Base-by-base conservation (phyloP, 2,113 vertebrate genomes). In the Terrapene triunguis region DNA sequence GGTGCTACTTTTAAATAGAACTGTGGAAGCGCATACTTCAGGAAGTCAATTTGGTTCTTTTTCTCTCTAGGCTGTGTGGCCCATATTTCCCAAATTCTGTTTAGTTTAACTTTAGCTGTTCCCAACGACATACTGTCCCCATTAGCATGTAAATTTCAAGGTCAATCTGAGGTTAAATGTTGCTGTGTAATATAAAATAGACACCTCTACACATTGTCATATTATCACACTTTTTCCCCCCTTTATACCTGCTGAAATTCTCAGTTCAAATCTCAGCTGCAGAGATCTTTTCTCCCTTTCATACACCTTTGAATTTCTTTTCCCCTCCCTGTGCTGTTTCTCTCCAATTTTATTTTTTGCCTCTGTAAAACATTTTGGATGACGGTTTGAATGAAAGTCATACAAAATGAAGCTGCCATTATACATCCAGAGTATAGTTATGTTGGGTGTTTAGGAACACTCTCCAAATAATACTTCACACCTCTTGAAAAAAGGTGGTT, bases 41-140 rank as follows among this genome's bases (percentile, higher is more conserved):
- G 57, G 29, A 81, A 95, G 84, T 47, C 93, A 96, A 81, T 95
- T 85, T 88, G 83, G 79, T 96, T 92, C 90, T 89, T 93, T 95
- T 65, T 95, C 95, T 44, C 95, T 93, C 92, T 4, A 2, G 84
- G 74, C 62, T 4, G 0, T 50, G 80, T 53, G 25, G 91, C 87
- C 51, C 83, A 65, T 87, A 95, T 91, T 92, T 94, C 85, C 93
- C 79, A 93, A 89, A 84, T 96, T 57, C 89, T 92, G 95, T 96
- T 95, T 53, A 92, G 72, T 96, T 96, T 93, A 97, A 93, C 87
- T 96, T 89, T 88, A 44, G 48, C 90, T 94, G 95, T 96, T 96
- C 89, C 89, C 93, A 95, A 87, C 96, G 94, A 96, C 50, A 51
- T 95, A 97, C 79, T 80, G 79, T 62, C 72, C 19, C 44, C 85